A percentile compares a stretch with the other conserved stretches of the same genome.
phyloP scores from a whole-genome alignment of 2,888 invertebrate species.

The Lacanobia oleracea region DNA sequence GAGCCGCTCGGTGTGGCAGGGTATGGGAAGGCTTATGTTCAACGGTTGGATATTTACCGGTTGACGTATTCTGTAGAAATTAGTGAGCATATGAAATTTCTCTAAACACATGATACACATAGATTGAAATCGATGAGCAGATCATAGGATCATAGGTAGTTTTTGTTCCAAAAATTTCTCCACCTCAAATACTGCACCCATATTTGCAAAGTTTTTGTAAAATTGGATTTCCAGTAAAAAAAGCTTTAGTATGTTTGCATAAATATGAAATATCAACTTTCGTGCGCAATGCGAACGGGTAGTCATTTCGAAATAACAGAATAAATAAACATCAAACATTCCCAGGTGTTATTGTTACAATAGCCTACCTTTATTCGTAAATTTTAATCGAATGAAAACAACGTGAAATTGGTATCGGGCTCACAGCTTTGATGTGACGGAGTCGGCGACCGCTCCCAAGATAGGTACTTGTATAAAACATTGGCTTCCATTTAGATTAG shows the following conservation, averaged over 20 bases:
- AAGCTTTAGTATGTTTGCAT: constrained; percentile 28
- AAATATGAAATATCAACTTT: constrained; percentile 37
- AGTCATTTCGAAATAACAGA: constrained; percentile 47
- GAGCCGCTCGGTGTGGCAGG: constrained; percentile 30
- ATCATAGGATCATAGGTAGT: background rate
- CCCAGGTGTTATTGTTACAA: constrained; percentile 49
- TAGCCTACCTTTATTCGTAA: constrained; percentile 51
- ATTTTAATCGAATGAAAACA: constrained; percentile 65
- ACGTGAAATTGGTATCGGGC: constrained; percentile 37
- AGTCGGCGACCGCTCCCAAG: constrained; percentile 19
- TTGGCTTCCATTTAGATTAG: constrained; percentile 32
- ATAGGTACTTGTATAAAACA: constrained; percentile 42
- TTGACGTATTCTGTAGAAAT: constrained; percentile 44
- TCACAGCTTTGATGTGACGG: constrained; percentile 46
- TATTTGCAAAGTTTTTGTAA: constrained; percentile 27
- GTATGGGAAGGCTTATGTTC: constrained; percentile 37
- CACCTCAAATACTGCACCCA: constrained; percentile 7
- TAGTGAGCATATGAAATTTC: constrained; percentile 14
- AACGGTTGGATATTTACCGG: constrained; percentile 40
- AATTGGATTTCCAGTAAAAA: constrained; percentile 24
- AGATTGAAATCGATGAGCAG: background rate
- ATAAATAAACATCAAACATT: constrained; percentile 53
- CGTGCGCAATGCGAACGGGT: constrained; percentile 28
- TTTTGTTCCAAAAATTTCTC: constrained; percentile 11
- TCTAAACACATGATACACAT: background rate